Percentiles rank a stretch among this genome's conserved stretches.
These are phyloP conservation scores for Telenomus remus DNA, from an alignment of 1,140 invertebrate genomes.

Conservation along the genomic window DNA sequence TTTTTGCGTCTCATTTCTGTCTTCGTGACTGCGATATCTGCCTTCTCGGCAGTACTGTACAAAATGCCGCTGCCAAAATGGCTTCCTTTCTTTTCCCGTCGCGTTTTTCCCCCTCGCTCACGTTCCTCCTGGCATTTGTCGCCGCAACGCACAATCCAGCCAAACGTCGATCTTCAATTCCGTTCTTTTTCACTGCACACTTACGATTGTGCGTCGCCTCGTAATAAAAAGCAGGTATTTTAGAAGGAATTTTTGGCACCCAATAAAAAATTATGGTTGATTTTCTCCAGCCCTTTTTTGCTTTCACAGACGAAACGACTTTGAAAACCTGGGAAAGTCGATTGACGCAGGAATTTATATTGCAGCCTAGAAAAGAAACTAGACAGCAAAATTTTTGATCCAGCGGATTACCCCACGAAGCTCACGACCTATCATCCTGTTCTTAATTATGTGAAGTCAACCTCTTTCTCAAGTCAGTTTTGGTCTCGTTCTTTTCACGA, in stretches of 20 bases:
- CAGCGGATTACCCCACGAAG: too few relatives aligned
- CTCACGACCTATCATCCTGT: too few relatives aligned
- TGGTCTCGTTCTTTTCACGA: too few relatives aligned
- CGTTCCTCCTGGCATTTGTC: constrained; percentile 16
- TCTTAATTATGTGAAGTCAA: too few relatives aligned
- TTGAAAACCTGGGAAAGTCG: constrained; percentile 15
- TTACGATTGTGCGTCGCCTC: background rate
- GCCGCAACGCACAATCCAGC: constrained; percentile 20
- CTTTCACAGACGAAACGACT: constrained; percentile 3
- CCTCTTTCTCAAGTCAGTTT: too few relatives aligned
- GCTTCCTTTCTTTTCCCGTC: constrained; percentile 12
- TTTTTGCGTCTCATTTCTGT: constrained; percentile 36
- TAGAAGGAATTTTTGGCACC: constrained; percentile 15
- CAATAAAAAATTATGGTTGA: constrained; percentile 20
- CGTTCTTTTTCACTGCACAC: background rate
- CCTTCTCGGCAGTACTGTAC: constrained; percentile 13
- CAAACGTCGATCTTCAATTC: constrained; percentile 4
- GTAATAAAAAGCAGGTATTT: constrained; percentile 11
- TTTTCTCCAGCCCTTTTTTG: constrained; percentile 30
- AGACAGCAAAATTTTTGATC: too few relatives aligned
- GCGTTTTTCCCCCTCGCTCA: constrained; percentile 6
- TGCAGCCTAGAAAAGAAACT: constrained; percentile 10
- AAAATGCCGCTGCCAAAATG: constrained; percentile 34
- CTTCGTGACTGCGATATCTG: constrained; percentile 18
- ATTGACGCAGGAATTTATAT: constrained; percentile 11